These are phyloP conservation scores for Gallinago solitaria DNA, from an alignment of 2,797 vertebrate genomes.

Conservation along the genomic window DNA sequence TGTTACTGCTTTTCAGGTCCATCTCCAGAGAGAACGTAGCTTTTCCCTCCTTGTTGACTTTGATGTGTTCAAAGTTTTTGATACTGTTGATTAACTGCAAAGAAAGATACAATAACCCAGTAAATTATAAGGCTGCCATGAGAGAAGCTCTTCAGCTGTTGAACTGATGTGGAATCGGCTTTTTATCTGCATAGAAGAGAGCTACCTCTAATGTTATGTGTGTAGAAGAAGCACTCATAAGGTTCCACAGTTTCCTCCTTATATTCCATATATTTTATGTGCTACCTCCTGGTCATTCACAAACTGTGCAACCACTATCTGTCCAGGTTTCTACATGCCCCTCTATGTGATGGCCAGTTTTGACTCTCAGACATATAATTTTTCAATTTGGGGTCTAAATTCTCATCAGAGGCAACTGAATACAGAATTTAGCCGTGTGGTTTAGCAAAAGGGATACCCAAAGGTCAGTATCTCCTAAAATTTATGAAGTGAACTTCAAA, in stretches of 20 bases:
- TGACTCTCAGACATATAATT: not conserved
- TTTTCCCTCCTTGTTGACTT: slow-evolving; percentile 73
- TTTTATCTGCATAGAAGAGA: not conserved
- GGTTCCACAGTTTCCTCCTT: not conserved
- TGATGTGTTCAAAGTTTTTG: slow-evolving; percentile 82
- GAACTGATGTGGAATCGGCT: not conserved
- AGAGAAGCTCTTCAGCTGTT: not conserved
- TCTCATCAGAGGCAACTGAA: not conserved
- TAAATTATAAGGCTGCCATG: not conserved
- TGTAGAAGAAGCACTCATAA: not conserved
- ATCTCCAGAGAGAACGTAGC: slow-evolving; percentile 87
- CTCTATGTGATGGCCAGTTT: not conserved
- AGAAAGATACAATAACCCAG: not conserved
- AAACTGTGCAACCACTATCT: not conserved
- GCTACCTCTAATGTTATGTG: not conserved
- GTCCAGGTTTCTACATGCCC: not conserved
- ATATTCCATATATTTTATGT: not conserved
- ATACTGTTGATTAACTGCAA: slow-evolving; percentile 82
- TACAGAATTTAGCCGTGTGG: not conserved
- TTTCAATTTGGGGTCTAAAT: not conserved
- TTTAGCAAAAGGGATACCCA: not conserved
- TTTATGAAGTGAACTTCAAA: not conserved
- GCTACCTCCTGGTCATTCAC: not conserved
- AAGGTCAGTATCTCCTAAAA: not conserved
- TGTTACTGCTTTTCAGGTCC: slow-evolving; percentile 84